These are phyloP conservation scores for Aphidius gifuensis DNA, from an alignment of 1,140 invertebrate species.

Conservation along the genomic window DNA sequence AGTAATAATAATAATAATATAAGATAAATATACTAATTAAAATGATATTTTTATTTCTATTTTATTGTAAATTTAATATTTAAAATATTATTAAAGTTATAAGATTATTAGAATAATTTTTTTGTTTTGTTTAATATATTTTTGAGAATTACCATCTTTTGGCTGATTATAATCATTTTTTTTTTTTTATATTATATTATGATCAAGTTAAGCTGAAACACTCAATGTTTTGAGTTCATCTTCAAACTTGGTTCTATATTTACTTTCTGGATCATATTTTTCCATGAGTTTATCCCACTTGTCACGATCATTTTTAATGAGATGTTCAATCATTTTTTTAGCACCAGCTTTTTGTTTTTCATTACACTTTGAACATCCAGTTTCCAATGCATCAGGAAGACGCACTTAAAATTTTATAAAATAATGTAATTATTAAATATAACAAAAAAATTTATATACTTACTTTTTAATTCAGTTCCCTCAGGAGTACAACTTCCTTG, in stretches of 20 bases:
- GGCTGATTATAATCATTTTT: too few species aligned
- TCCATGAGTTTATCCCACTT: conserved; percentile 58
- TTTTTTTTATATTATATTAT: too few species aligned
- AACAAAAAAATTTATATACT: conserved; percentile 29
- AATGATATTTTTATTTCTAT: too few species aligned
- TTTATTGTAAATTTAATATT: too few species aligned
- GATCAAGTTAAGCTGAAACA: too few species aligned
- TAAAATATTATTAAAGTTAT: too few species aligned
- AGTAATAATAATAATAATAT: too few species aligned
- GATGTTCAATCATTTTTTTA: conserved; percentile 55
- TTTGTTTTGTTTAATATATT: too few species aligned
- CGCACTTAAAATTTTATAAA: conserved; percentile 45
- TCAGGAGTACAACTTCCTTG: conserved; percentile 69
- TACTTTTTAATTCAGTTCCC: conserved; percentile 67
- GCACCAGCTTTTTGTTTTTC: conserved; percentile 57
- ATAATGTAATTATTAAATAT: neutral
- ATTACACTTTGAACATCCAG: conserved; percentile 63
- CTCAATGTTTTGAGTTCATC: conserved; percentile 44
- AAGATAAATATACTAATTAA: too few species aligned
- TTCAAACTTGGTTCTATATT: conserved; percentile 60
- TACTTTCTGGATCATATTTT: conserved; percentile 62
- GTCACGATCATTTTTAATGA: conserved; percentile 59
- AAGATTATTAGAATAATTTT: too few species aligned
- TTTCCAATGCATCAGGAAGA: conserved; percentile 62
- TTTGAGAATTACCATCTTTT: too few species aligned